Percentiles rank a stretch among this genome's conserved stretches.
phyloP scores from a whole-genome alignment of 92 coral and sea anemone genomes.

The Epizoanthus rinbou region DNA sequence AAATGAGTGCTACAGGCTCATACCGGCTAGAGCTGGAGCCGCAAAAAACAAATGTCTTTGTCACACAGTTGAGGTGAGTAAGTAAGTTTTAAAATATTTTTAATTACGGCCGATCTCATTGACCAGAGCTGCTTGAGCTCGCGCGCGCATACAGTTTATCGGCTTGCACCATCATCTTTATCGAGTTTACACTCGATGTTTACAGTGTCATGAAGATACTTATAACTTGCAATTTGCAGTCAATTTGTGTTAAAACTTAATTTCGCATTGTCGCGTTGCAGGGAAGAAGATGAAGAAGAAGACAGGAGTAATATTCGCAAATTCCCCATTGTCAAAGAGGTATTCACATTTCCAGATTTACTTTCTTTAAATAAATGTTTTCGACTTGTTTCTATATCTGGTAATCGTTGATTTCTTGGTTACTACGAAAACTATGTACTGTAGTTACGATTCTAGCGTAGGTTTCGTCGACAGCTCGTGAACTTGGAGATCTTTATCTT shows the following conservation, averaged over 20 bases:
- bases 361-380: background rate
- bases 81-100: background rate
- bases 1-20: conserved; percentile 36
- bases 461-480: no score
- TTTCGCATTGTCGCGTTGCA: conserved; percentile 28
- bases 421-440: background rate
- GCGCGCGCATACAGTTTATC: background rate
- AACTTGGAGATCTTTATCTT: no score
- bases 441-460: no score
- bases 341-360: conserved; percentile 40
- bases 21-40: conserved; percentile 79
- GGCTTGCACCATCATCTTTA: background rate
- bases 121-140: background rate
- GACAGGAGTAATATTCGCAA: conserved; percentile 67
- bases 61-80: conserved; percentile 89
- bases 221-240: background rate
- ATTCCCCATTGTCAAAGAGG: conserved; percentile 90
- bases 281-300: conserved; percentile 90
- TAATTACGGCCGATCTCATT: background rate
- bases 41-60: conserved; percentile 89
- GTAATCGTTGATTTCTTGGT: background rate
- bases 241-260: background rate
- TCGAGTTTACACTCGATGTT: background rate
- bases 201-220: background rate
- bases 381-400: background rate